Evolutionary conservation across 2,113 vertebrate genomes (phyloP), one percentile per base, ranked within the genome.

Genomic region (Charadrius vociferus): DNA sequence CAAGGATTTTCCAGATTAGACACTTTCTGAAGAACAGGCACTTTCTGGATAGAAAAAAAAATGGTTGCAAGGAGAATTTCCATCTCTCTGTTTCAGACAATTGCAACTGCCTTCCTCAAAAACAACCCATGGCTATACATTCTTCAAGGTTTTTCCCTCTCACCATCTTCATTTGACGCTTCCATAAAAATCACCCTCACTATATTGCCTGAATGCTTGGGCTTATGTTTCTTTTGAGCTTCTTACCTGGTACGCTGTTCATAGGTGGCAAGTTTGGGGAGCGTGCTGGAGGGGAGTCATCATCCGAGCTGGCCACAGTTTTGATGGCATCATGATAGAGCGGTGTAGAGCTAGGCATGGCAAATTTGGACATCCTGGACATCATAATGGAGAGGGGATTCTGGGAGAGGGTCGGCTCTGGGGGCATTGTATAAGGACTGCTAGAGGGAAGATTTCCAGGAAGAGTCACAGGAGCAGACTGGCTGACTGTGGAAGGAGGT

Each of bases 351-450:
- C 99, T 99, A 90, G 99, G 99, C 99, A 99, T 99, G 75, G 99
- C 99, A 96, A 99, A 99, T 98, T 99, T 99, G 95, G 99, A 99
- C 99, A 99, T 99, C 93, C 99, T 99, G 86, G 99, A 99, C 99
- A 99, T 99, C 99, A 99, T 99, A 90, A 99, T 99, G 71, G 99
- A 99, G 58, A 99, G 99, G 23, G 99, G 99, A 94, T 99, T 99
- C 98, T 99, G 99, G 92, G 99, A 99, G 41, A 99, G 98, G 93
- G 99, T 99, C 17, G 99, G 99, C 98, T 99, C 99, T 41, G 99
- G 99, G 80, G 99, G 99, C 98, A 99, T 99, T 95, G 99, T 98
- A 92, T 99, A 99, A n/a, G 99, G 99, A 95, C 99, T 99, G 94
- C 99, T 99, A 94, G 99, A 99, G 85, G 99, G 99, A 97, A 99